Percentiles rank a stretch among this genome's conserved stretches.
phyloP scores from a whole-genome alignment of 1,140 invertebrate species.

The Aphelenchoides besseyi region DNA sequence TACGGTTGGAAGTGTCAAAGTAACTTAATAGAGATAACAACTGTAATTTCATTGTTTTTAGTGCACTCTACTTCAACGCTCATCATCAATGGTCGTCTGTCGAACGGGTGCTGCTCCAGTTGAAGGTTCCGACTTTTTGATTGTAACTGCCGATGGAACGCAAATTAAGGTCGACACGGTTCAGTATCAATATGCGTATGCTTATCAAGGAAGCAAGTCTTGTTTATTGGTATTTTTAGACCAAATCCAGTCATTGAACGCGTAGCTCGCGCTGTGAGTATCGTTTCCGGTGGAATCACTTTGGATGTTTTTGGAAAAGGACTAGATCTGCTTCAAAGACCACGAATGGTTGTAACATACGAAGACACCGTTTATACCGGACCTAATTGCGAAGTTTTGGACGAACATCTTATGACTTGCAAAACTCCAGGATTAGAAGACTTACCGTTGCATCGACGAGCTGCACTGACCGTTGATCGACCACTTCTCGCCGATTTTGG shows the following conservation, averaged over 20 bases:
- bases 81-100: conserved; percentile 42
- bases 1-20: conserved; percentile 69
- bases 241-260: conserved; percentile 47
- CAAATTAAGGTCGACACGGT: conserved; percentile 51
- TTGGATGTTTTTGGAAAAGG: conserved; percentile 47
- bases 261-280: conserved; percentile 35
- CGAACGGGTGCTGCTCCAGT: conserved; percentile 33
- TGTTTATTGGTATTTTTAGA: conserved; percentile 34
- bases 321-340: conserved; percentile 47
- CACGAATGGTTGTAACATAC: conserved; percentile 47
- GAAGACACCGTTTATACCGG: conserved; percentile 44
- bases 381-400: conserved; percentile 38
- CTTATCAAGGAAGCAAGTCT: neutral
- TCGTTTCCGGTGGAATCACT: conserved; percentile 49
- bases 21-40: neutral
- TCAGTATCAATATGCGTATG: conserved; percentile 49
- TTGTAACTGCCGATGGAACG: conserved; percentile 53
- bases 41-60: conserved; percentile 70
- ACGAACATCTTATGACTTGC: conserved; percentile 51
- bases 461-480: conserved; percentile 31
- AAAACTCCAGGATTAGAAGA: conserved; percentile 47
- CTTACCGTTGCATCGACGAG: conserved; percentile 36
- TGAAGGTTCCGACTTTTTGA: conserved; percentile 42
- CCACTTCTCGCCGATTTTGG: conserved; percentile 45
- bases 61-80: conserved; percentile 72